Base-by-base conservation (phyloP, 2,797 vertebrate species). In the Taenioides sp. region DNA sequence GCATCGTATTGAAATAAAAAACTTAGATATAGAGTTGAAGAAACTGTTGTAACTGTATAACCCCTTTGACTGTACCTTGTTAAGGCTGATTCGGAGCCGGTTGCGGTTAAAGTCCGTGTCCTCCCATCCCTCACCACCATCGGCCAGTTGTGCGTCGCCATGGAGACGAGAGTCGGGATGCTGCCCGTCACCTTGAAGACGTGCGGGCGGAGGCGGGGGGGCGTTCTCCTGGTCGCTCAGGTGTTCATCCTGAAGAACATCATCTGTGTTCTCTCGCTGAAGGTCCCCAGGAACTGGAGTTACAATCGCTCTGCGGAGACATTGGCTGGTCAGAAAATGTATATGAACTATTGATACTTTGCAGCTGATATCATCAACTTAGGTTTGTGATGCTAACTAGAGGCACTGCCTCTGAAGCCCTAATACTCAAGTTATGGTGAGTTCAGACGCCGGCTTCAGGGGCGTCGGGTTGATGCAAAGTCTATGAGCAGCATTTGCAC, bases 51-150 rank as follows among this genome's bases (percentile, higher is more conserved):
- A 47, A 47, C 12, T 47, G 14, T 47, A 47, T 17, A 16, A 47
- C 5, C 27, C 27, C 27, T 34, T 7, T 3, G 18, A 10, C 40
- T 25, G 22, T 49, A 98, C 97, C 96, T 99, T 99, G 94, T 95
- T 95, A 61, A 99, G 95, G 93, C 96, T 98, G 92, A 99, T 98
- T 90, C 97, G 95, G 90, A 99, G 96, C 92, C 97, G 95, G 95
- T 99, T 99, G 79, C 98, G 95, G 91, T 99, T 99, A 85, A 99
- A 96, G 84, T 99, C 98, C 0, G 97, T 99, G 91, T 98, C 97
- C 78, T 99, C 98, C 97, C 97, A 99, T 61, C 93, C 91, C 70
- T 98, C 97, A 12, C 93, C 91, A 58, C 93, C 91, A 71, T 98
- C 97, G 11, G 93, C 91, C 0, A 69, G 91, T 82, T 98, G 91